These are phyloP conservation scores for Hippasteria phrygiana DNA, from an alignment of 53 echinoderm and acorn worm species.

Conservation along the genomic window DNA sequence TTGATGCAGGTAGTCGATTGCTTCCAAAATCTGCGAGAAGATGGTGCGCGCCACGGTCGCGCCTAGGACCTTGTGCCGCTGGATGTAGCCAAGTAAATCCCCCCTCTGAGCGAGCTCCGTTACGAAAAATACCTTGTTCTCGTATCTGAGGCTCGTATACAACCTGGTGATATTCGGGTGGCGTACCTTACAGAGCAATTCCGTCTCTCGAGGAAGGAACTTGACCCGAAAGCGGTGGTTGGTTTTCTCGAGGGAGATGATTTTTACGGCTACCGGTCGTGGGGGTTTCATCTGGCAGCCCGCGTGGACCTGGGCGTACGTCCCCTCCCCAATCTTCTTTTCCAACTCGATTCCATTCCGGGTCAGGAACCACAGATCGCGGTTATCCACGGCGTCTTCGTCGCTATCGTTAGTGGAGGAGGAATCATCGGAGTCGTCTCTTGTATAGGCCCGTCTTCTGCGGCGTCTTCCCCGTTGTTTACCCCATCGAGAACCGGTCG, in stretches of 20 bases:
- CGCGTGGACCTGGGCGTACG: conserved; percentile 89
- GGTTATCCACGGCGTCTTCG: conserved; percentile 20
- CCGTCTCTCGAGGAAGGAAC: conserved; percentile 88
- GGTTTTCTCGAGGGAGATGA: conserved; percentile 74
- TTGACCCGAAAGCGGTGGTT: conserved; percentile 83
- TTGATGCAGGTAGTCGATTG: conserved; percentile 81
- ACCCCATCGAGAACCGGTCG: neutral
- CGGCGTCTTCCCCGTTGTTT: neutral
- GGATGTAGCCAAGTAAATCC: conserved; percentile 84
- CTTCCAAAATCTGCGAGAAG: conserved; percentile 81
- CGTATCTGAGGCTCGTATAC: conserved; percentile 69
- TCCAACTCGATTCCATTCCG: conserved; percentile 54
- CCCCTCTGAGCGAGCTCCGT: conserved; percentile 88
- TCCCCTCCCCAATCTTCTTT: conserved; percentile 87
- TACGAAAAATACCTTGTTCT: conserved; percentile 80
- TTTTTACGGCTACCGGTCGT: conserved; percentile 88
- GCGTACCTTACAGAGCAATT: conserved; percentile 68
- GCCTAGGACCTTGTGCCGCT: conserved; percentile 68
- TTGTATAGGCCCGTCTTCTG: neutral
- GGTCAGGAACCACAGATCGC: conserved; percentile 47
- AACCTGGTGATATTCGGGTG: conserved; percentile 82
- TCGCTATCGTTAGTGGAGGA: neutral
- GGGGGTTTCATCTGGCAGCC: conserved; percentile 46
- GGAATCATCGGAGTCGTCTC: neutral
- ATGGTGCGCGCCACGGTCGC: conserved; percentile 72